These are phyloP conservation scores for Thaleichthys pacificus DNA, from an alignment of 2,797 vertebrate genomes.

Conservation along the genomic window DNA sequence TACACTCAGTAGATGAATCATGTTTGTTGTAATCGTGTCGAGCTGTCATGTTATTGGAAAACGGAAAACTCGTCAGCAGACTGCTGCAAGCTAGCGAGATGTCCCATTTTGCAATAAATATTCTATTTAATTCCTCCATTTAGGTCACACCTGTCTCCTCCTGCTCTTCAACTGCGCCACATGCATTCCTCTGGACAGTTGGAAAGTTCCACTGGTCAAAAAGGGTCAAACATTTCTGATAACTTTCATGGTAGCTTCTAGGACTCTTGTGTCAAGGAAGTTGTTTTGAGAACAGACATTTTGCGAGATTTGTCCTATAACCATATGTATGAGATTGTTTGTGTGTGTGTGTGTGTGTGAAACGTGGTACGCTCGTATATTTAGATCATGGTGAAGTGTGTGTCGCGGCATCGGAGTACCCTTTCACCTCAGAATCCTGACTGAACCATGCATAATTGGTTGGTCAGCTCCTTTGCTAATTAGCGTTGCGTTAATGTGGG, in stretches of 20 bases:
- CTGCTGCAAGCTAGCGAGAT: constrained; percentile 46
- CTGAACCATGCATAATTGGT: constrained; percentile 76
- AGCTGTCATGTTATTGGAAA: constrained; percentile 37
- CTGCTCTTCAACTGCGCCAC: constrained; percentile 23
- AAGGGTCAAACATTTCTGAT: too few species aligned
- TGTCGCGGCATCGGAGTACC: constrained; percentile 46
- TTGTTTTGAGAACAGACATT: constrained; percentile 8
- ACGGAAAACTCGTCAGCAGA: constrained; percentile 32
- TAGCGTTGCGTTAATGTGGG: constrained; percentile 71
- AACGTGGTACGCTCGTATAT: constrained; percentile 37
- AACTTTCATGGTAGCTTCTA: not conserved
- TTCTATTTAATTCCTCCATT: constrained; percentile 47
- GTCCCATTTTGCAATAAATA: constrained; percentile 57
- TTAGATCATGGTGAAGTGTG: constrained; percentile 43
- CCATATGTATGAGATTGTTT: constrained; percentile 4
- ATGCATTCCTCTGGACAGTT: constrained; percentile 8
- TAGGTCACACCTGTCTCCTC: constrained; percentile 42
- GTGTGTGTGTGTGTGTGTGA: constrained; percentile 2
- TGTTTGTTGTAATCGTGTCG: constrained; percentile 47
- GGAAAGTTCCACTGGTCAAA: not conserved
- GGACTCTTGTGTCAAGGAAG: not conserved
- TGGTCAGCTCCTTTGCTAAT: constrained; percentile 76
- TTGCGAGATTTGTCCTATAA: constrained; percentile 1
- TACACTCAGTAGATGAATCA: constrained; percentile 39
- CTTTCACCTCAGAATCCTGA: constrained; percentile 71